Evolutionary conservation across 2,797 vertebrate genomes (phyloP).

Genomic region (Sebastes dallii): DNA sequence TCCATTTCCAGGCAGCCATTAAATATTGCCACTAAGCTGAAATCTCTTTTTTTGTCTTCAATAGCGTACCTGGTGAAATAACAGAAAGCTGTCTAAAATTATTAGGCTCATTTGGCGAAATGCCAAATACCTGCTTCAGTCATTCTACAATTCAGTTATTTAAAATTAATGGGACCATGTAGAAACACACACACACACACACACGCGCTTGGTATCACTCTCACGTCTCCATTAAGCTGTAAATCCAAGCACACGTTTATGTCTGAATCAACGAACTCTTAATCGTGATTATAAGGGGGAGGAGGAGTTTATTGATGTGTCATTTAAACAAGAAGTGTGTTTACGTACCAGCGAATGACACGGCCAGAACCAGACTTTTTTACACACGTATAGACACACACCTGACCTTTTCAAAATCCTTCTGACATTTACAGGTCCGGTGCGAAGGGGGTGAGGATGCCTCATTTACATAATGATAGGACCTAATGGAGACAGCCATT

Average conservation of each 20-base stretch:
- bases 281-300: constrained; percentile 45
- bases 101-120: constrained; percentile 47
- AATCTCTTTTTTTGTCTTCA: not conserved
- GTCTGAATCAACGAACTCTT: constrained; percentile 64
- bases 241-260: constrained; percentile 61
- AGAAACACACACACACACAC: not conserved
- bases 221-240: constrained; percentile 46
- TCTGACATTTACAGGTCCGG: constrained; percentile 74
- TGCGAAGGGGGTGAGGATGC: constrained; percentile 56
- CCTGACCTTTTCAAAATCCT: constrained; percentile 78
- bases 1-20: constrained; percentile 36
- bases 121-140: constrained; percentile 45
- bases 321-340: constrained; percentile 50
- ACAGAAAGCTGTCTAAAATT: constrained; percentile 36
- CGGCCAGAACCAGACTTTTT: constrained; percentile 6
- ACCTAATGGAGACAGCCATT: constrained; percentile 62
- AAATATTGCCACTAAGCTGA: constrained; percentile 22
- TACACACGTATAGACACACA: constrained; percentile 51
- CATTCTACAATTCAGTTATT: constrained; percentile 26
- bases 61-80: constrained; percentile 15
- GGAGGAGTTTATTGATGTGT: constrained; percentile 52
- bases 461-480: constrained; percentile 76
- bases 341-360: not conserved
- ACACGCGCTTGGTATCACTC: constrained; percentile 1
- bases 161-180: constrained; percentile 31